phyloP scores from a whole-genome alignment of 2,113 vertebrate species.

The Hydrolagus affinis region DNA sequence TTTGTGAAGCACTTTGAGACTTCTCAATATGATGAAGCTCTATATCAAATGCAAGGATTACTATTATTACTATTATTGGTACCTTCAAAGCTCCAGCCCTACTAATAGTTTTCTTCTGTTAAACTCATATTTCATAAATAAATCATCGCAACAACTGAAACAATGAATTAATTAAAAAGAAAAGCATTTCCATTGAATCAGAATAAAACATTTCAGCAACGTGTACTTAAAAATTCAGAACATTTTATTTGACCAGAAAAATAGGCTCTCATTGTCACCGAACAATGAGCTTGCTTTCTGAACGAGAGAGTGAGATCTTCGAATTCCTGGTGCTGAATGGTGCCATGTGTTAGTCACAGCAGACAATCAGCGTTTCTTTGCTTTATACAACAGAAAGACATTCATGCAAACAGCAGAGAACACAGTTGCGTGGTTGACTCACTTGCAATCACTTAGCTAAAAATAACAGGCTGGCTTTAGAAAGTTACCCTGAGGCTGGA shows the following conservation, averaged over 20 bases:
- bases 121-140: neutral
- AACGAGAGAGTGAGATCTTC: constrained; percentile 12
- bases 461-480: constrained; percentile 25
- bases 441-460: neutral
- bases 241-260: neutral
- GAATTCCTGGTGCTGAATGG: constrained; percentile 4
- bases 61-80: too few species aligned
- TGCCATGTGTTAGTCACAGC: constrained; percentile 21
- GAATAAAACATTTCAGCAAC: neutral
- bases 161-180: constrained; percentile 14
- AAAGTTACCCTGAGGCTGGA: neutral
- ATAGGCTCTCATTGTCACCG: neutral
- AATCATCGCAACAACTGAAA: constrained; percentile 16
- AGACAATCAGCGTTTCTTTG: constrained; percentile 17
- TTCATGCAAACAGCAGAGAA: neutral
- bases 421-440: constrained; percentile 10
- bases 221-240: constrained; percentile 2
- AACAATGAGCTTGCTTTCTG: constrained; percentile 1
- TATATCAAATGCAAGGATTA: too few species aligned
- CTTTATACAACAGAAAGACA: constrained; percentile 27
- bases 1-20: too few species aligned
- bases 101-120: too few species aligned
- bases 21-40: too few species aligned
- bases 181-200: neutral
- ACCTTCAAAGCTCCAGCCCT: too few species aligned